A percentile compares a stretch with the other conserved stretches of the same genome.
Evolutionary conservation across 2,888 invertebrate genomes (phyloP).

Genomic region (Drosophila fungiperda): DNA sequence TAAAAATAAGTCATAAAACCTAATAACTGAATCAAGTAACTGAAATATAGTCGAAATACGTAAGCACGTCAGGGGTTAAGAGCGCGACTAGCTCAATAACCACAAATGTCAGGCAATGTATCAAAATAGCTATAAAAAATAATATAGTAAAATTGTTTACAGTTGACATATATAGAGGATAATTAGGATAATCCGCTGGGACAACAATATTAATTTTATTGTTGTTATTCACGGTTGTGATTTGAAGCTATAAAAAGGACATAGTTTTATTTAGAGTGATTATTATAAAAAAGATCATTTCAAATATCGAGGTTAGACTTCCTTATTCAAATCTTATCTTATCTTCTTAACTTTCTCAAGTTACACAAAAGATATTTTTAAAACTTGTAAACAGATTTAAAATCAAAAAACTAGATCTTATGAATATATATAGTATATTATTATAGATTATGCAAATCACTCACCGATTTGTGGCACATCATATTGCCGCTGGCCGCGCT

Average conservation of each 20-base stretch:
- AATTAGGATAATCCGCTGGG: constrained; percentile 15
- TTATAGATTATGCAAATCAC: constrained; percentile 73
- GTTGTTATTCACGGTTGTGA: constrained; percentile 1
- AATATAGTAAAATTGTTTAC: neutral
- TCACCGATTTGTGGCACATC: constrained; percentile 95
- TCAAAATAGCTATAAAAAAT: constrained; percentile 17
- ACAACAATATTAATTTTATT: neutral
- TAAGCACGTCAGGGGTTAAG: constrained; percentile 53
- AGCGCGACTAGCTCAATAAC: constrained; percentile 16
- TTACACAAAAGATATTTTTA: neutral
- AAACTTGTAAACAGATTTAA: neutral
- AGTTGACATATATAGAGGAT: neutral
- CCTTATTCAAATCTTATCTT: neutral
- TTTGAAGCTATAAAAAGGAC: constrained; percentile 1
- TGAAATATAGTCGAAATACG: constrained; percentile 21
- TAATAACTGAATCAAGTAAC: constrained; percentile 64
- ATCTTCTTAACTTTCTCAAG: neutral
- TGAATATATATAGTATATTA: neutral
- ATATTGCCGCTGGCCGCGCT: constrained; percentile 91
- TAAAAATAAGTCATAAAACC: constrained; percentile 50
- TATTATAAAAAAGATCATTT: neutral
- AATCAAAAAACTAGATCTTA: neutral
- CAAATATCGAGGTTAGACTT: neutral
- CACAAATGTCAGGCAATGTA: constrained; percentile 15
- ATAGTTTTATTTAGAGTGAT: too few relatives aligned